Evolutionary conservation across 2,888 invertebrate genomes (phyloP).

Genomic region (Gastrophysa polygoni): DNA sequence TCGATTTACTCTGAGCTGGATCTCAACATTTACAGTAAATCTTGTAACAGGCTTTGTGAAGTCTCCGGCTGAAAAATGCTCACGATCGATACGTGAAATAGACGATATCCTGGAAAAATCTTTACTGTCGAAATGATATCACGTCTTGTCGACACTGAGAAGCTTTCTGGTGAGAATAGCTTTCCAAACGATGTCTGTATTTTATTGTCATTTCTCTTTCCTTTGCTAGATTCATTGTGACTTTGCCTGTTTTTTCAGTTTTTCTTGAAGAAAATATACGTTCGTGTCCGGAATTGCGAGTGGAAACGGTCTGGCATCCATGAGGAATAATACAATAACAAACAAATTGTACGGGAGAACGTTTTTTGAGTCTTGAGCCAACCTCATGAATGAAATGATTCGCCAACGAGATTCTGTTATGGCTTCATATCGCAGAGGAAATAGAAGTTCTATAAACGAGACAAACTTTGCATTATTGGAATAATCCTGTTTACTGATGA

Average conservation of each 20-base stretch:
- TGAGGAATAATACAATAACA: not conserved
- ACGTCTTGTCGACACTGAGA: conserved; percentile 34
- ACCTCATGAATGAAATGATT: not conserved
- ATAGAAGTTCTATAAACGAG: too few species aligned
- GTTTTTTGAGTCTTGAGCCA: not conserved
- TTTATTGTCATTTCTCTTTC: conserved; percentile 30
- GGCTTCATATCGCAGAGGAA: too few species aligned
- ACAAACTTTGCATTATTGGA: too few species aligned
- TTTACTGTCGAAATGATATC: conserved; percentile 29
- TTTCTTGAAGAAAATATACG: not conserved
- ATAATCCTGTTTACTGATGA: too few species aligned
- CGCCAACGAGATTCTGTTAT: too few species aligned
- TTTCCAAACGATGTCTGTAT: conserved; percentile 33
- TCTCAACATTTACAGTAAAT: not conserved
- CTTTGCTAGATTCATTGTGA: not conserved
- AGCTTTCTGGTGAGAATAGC: conserved; percentile 33
- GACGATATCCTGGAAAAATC: conserved; percentile 28
- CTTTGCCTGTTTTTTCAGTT: not conserved
- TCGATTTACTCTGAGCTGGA: too few species aligned
- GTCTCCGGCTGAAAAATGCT: not conserved
- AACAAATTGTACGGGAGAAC: not conserved
- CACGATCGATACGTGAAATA: conserved; percentile 27
- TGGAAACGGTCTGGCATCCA: not conserved
- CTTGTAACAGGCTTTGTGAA: not conserved
- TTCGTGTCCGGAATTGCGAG: not conserved